Evolutionary conservation across 2,113 vertebrate genomes (phyloP), one percentile per base, ranked within the genome.

Genomic region (Gymnogyps californianus): DNA sequence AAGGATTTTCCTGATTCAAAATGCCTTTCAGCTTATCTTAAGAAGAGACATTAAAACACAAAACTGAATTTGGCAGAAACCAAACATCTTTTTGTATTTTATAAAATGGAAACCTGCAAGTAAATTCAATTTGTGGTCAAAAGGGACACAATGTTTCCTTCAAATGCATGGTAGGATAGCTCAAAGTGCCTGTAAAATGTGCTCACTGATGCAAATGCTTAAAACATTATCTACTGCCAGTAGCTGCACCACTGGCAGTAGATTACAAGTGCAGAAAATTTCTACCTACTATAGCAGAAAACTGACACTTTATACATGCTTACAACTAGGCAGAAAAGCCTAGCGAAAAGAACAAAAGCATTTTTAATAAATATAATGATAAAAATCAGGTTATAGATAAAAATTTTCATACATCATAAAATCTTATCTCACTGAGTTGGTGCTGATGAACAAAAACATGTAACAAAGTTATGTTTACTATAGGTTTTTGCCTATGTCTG

Each of bases 271-370:
- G 94, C 94, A 94, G 90, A 95, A 97, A 91, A 97, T 91, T 66
- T 97, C 90, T 85, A 46, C 85, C 95, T 95, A 87, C 67, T 94
- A 88, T 49, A 96, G 97, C 94, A 98, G 97, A 98, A 98, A 97
- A 97, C 76, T 54, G 96, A 95, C 78, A 91, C 87, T 94, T 96
- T 91, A 91, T 94, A 77, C 85, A 78, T 52, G n/a, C 49, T 49
- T 74, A 90, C 47, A 62, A 95, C 51, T 59, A 89, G 28, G 76
- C 85, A 89, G 80, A 97, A 96, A 88, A 91, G 59, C 44, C 65
- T 62, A 83, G 26, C 20, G 94, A 83, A 94, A 80, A 90, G 51
- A 95, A 95, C 38, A 93, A 76, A 95, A 87, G 24, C n/a, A 77
- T 93, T 96, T 90, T 96, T 80, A 92, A 97, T 47, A 74, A 67